phyloP scores from a whole-genome alignment of 2,113 vertebrate species.

The Tautogolabrus adspersus region DNA sequence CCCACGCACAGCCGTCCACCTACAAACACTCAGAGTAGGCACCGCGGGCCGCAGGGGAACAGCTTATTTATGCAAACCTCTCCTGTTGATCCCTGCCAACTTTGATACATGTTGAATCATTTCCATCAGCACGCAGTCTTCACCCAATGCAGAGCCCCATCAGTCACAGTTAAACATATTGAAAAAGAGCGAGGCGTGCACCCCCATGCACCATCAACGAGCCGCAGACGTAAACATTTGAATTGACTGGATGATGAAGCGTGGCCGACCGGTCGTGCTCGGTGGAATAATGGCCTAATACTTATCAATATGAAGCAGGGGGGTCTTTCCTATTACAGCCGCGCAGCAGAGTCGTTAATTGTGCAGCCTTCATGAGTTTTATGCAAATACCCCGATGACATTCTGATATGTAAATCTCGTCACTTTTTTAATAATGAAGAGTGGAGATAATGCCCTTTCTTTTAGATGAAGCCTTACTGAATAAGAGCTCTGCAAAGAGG shows the following conservation, averaged over 20 bases:
- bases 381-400: constrained; percentile 61
- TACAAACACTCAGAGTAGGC: constrained; percentile 31
- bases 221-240: constrained; percentile 38
- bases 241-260: constrained; percentile 52
- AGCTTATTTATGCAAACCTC: constrained; percentile 49
- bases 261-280: constrained; percentile 2
- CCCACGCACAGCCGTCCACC: constrained; percentile 50
- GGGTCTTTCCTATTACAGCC: constrained; percentile 44
- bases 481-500: constrained; percentile 11
- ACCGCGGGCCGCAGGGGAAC: constrained; percentile 2
- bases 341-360: constrained; percentile 59
- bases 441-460: constrained; percentile 34
- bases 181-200: constrained; percentile 23
- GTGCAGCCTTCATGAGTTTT: constrained; percentile 54
- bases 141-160: constrained; percentile 34
- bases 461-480: not conserved
- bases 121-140: constrained; percentile 39
- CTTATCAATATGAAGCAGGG: constrained; percentile 61
- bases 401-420: constrained; percentile 67
- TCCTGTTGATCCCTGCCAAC: constrained; percentile 57
- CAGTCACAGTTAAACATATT: constrained; percentile 22
- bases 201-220: constrained; percentile 16
- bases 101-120: constrained; percentile 48
- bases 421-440: constrained; percentile 35
- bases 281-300: constrained; percentile 46